Base-by-base conservation (phyloP, 2,797 vertebrate species). In the Acanthurus tractus region DNA sequence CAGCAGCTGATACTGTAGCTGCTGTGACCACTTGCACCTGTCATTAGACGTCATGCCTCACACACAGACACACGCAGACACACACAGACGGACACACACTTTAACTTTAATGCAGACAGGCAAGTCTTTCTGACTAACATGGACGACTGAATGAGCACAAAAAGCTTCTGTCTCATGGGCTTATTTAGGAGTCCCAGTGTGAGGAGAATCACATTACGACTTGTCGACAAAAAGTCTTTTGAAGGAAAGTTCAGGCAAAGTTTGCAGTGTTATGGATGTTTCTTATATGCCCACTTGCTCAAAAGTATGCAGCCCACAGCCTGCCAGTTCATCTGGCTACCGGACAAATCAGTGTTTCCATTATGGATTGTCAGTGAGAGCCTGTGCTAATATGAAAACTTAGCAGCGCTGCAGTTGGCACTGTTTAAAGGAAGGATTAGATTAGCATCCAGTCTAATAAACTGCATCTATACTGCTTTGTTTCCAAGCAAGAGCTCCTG, bases 21-120 rank as follows among this genome's bases (percentile, higher is more conserved):
- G 69, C 86, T 89, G 71, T 80, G 87, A 92, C 74, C 0, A 17
- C 25, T 70, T 79, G 88, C 92, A 93, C 90, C 92, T 93, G 92
- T 82, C 78, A 64, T 71, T 80, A 76, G 74, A 65, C 11, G 12
- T 91, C 80, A 79, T 4, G 20, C 45, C 58, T 18, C 34, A 59
- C 50, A 15, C 66, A 55, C 40, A 55, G 46, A 49, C 69, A 63
- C 25, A 38, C 52, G 57, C 44, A 42, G 40, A 61, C 46, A 40
- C 74, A 68, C 40, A 72, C 52, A 74, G 63, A 62, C 65, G 76
- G 38, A 68, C 67, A 58, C 48, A 55, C 69, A 57, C 63, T 38
- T 58, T 29, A 58, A 58, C 74, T 65, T 65, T 42, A 73, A 80
- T 29, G 62, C 61, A 74, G 57, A 82, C 49, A 48, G 62, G 44